Base-by-base conservation (phyloP, 2,113 vertebrate genomes). In the Sebastes schlegelii region DNA sequence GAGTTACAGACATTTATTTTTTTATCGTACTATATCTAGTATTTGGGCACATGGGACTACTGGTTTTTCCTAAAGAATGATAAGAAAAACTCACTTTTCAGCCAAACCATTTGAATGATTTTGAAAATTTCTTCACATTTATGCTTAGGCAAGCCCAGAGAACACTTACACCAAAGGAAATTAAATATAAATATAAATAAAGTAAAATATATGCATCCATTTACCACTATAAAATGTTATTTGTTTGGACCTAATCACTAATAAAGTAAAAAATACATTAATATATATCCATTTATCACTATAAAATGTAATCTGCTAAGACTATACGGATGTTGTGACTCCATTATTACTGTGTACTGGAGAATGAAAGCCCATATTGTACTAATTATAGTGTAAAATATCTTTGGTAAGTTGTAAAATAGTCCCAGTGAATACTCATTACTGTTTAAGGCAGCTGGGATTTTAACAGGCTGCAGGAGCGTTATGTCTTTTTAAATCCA, bases 361-460 rank as follows among this genome's bases (percentile, higher is more conserved):
- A 12, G 43, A 55, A 71, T 52, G 17, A 74, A 58, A 68, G 43
- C 34, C 60, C 52, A 76, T 64, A 42, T 80, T 66, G 58, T 40
- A 16, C n/a, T 45, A 75, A 85, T 80, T 74, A 65, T 34, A 26
- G 51, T 55, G 11, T 77, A 46, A 61, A 72, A 74, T 4, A 6
- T 65, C 45, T 74, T 54, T 60, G 14, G 40, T 70, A 8, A 51
- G 66, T 34, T 5, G 46, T 74, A 72, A 51, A 73, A 83, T 69
- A 77, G 14, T 51, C 58, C 13, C 19, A 60, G 54, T 78, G 55
- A 45, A 62, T 61, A 5, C 34, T 83, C 46, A 58, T 85, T 71
- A 71, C 54, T 75, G 49, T 68, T 63, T 48, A 80, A 57, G 68
- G 57, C 79, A 80, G 57, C 49, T 72, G 68, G 63, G 61, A 76